Evolutionary conservation across 2,888 invertebrate genomes (phyloP).

Genomic region (Melanostoma scalare): DNA sequence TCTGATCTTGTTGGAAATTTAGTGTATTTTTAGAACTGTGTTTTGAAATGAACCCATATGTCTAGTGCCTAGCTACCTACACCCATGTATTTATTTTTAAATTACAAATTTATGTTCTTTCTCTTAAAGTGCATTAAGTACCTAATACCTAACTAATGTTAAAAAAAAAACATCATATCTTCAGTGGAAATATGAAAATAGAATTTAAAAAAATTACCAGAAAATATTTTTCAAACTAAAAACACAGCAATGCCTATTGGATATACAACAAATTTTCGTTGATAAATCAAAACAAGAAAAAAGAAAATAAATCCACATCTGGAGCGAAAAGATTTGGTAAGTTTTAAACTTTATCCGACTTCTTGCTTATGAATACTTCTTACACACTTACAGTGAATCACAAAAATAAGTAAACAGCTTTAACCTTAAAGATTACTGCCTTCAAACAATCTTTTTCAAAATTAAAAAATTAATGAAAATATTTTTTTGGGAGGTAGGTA

Average conservation of each 20-base stretch:
- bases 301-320: no score
- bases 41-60: conserved; percentile 50
- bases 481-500: no score
- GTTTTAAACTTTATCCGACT: no score
- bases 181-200: conserved; percentile 53
- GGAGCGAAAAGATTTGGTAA: no score
- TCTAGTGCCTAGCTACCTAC: conserved; percentile 6
- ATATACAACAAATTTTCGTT: conserved; percentile 34
- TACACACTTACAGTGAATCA: no score
- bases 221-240: conserved; percentile 31
- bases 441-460: no score
- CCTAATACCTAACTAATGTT: conserved; percentile 36
- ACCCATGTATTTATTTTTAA: conserved; percentile 19
- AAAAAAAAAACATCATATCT: conserved; percentile 32
- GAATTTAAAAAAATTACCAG: conserved; percentile 30
- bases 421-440: no score
- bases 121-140: conserved; percentile 67
- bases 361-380: no score
- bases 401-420: no score
- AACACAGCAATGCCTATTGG: conserved; percentile 39
- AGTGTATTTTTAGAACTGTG: conserved; percentile 65
- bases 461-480: no score
- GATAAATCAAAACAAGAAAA: no score
- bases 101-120: conserved; percentile 26
- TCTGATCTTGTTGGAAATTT: conserved; percentile 46